Base-by-base conservation (phyloP, 1,140 invertebrate species). In the Pseudomyrmex gracilis region DNA sequence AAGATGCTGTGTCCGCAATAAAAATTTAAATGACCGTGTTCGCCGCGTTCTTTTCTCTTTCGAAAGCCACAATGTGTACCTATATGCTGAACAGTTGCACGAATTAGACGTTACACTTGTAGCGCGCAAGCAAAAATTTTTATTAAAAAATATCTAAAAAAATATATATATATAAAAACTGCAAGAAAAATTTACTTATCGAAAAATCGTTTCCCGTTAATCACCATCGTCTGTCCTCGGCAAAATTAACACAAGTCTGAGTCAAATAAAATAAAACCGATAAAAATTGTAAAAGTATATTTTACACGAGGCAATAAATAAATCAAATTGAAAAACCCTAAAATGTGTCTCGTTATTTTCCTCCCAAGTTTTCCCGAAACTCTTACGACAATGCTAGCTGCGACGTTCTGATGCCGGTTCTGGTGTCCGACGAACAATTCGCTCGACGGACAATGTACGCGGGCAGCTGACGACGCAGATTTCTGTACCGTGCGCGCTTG, bases 1-100 rank as follows among this genome's bases (percentile, higher is more conserved):
- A 57, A 77, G 71, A 49, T 57, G 4, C 68, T 49, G 17, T 13
- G 49, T 7, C 5, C n/a, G 17, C 7, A 71, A 47, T 45, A 70
- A 57, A 70, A 57, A 58, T 34, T 2, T 22, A 43, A 68, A 45
- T n/a, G 20, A 34, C 34, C 34, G 34, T 24, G 8, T 22, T 1
- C n/a, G n/a, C n/a, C n/a, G n/a, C n/a, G n/a, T n/a, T n/a, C n/a
- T n/a, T n/a, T n/a, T n/a, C n/a, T n/a, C n/a, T n/a, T n/a, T n/a
- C n/a, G n/a, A n/a, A n/a, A n/a, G n/a, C n/a, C n/a, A n/a, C n/a
- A n/a, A n/a, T n/a, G n/a, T n/a, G n/a, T n/a, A n/a, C n/a, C n/a
- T n/a, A n/a, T n/a, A n/a, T n/a, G n/a, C 15, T 43, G 22, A 20
- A 45, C 45, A 15, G 47, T 24, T 10, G 24, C 22, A 22, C 47